Evolutionary conservation across 2,888 invertebrate genomes (phyloP).

Genomic region (Erynnis tages): DNA sequence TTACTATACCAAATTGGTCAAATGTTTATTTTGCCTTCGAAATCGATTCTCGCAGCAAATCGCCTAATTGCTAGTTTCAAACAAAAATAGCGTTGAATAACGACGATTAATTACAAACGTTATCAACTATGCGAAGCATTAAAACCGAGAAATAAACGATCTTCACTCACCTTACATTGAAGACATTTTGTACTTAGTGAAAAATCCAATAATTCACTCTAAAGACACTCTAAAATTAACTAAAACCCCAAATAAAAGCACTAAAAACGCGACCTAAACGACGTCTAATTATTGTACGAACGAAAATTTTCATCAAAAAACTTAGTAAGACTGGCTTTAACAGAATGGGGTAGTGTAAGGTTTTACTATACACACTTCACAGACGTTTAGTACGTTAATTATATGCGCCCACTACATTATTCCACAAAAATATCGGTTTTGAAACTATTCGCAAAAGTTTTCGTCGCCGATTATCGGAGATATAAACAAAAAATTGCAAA

Average conservation of each 20-base stretch:
- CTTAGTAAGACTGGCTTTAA: conserved; percentile 26
- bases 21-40: neutral
- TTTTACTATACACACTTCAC: conserved; percentile 53
- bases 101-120: conserved; percentile 34
- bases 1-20: no score
- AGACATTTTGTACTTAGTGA: conserved; percentile 48
- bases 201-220: conserved; percentile 37
- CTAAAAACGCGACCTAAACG: conserved; percentile 48
- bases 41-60: neutral
- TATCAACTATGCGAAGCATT: conserved; percentile 39
- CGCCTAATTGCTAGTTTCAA: conserved; percentile 1
- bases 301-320: conserved; percentile 21
- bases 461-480: conserved; percentile 70
- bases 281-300: conserved; percentile 8
- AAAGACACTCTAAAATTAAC: conserved; percentile 53
- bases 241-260: conserved; percentile 44
- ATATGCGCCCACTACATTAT: conserved; percentile 70
- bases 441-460: conserved; percentile 78
- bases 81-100: conserved; percentile 6
- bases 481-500: conserved; percentile 78
- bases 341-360: conserved; percentile 51
- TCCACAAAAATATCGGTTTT: conserved; percentile 57
- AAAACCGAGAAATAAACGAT: conserved; percentile 33
- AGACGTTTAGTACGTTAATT: conserved; percentile 55
- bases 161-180: conserved; percentile 45